Conservation (phyloP, 2,113 vertebrate species). For the Meleagris gallopavo region DNA sequence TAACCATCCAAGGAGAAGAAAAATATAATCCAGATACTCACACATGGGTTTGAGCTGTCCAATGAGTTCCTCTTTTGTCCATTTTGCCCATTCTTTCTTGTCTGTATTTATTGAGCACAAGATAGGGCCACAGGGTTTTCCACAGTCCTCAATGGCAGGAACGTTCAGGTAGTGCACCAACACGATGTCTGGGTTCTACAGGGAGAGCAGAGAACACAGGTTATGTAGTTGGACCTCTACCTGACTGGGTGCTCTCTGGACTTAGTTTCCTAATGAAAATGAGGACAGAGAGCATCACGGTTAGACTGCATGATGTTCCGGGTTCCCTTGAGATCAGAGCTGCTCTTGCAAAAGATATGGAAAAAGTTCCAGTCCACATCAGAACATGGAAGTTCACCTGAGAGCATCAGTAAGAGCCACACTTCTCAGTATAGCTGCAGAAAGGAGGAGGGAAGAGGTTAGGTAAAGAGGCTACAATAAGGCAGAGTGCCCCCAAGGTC, state of each 20-base stretch:
- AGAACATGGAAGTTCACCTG: not conserved
- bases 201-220: constrained; percentile 35
- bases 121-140: constrained; percentile 98
- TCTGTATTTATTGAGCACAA: constrained; percentile 99
- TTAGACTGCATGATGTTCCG: not conserved
- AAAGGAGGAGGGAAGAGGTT: not conserved
- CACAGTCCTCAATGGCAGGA: constrained; percentile 98
- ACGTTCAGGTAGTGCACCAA: constrained; percentile 99
- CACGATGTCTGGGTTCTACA: constrained; percentile 97
- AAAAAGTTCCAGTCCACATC: not conserved
- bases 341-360: not conserved
- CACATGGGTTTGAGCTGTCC: constrained; percentile 99
- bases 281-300: not conserved
- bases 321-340: accelerated
- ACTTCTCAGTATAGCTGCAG: accelerated
- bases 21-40: constrained; percentile 80
- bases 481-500: not conserved
- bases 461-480: not conserved
- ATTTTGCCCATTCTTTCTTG: constrained; percentile 99
- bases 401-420: not conserved
- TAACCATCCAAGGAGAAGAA: not conserved
- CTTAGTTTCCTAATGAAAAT: not conserved
- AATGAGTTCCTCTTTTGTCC: constrained; percentile 98
- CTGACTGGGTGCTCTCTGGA: not conserved
- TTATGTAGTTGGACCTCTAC: accelerated